Conservation (phyloP, 2,113 vertebrate genomes). For the Accipiter cooperii region DNA sequence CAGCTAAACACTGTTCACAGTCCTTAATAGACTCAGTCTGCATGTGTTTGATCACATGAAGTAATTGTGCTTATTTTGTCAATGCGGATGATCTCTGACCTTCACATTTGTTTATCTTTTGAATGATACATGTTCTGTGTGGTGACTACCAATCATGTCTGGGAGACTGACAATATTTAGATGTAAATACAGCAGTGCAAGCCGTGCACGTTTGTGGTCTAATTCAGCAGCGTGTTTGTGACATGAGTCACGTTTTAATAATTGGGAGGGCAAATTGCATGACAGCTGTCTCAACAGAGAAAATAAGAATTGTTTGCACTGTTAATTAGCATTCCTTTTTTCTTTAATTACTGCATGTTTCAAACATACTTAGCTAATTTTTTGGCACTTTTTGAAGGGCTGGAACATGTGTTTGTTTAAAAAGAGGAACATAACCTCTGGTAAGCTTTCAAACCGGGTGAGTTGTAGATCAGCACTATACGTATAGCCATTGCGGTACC, state of each 20-base stretch:
- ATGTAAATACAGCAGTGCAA: slow-evolving; percentile 11
- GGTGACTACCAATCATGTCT: neutral
- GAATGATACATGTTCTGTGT: neutral
- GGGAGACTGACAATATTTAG: slow-evolving; percentile 22
- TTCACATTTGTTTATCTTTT: slow-evolving; percentile 4
- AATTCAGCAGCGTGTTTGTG: slow-evolving; percentile 40
- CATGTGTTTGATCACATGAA: neutral
- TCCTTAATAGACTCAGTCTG: neutral
- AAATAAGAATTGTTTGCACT: slow-evolving; percentile 13
- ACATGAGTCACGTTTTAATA: slow-evolving; percentile 39
- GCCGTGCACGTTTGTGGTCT: slow-evolving; percentile 43
- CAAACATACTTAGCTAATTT: neutral
- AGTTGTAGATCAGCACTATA: neutral
- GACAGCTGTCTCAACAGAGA: neutral
- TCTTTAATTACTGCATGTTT: neutral
- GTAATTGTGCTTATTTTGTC: neutral
- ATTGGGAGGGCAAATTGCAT: slow-evolving; percentile 26
- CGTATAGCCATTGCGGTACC: neutral
- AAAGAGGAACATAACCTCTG: neutral
- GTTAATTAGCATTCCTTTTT: slow-evolving; percentile 5
- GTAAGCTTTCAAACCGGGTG: neutral
- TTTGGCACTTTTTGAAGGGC: neutral
- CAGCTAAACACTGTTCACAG: neutral
- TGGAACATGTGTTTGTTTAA: neutral
- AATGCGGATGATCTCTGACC: neutral